These are phyloP conservation scores for Phyllotreta cruciferae DNA, from an alignment of 2,888 invertebrate species.

Conservation along the genomic window DNA sequence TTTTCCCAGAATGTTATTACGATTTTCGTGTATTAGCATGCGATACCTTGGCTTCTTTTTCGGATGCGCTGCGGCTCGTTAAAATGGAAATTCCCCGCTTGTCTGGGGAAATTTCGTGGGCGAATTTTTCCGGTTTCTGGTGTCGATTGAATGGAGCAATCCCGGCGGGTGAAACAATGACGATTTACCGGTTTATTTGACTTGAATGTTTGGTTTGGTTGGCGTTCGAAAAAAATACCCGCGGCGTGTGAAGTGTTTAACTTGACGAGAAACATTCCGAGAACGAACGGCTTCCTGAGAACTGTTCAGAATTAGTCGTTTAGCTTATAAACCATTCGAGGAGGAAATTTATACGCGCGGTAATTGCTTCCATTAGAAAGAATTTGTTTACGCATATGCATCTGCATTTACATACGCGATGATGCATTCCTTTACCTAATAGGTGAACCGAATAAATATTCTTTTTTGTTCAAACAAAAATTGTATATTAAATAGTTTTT, in stretches of 20 bases:
- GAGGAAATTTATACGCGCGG: constrained; percentile 17
- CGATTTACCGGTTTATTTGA: neutral
- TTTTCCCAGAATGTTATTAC: constrained; percentile 28
- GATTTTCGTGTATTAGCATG: constrained; percentile 24
- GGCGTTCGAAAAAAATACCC: constrained; percentile 5
- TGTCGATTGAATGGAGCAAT: neutral
- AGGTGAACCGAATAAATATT: no score
- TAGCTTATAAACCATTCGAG: constrained; percentile 18
- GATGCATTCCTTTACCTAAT: neutral
- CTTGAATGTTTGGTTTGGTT: no score
- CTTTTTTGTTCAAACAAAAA: neutral
- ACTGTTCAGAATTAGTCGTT: constrained; percentile 28
- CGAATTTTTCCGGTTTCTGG: neutral
- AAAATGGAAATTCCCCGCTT: constrained; percentile 5
- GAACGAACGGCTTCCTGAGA: constrained; percentile 22
- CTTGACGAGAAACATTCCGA: constrained; percentile 26
- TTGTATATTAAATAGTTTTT: neutral
- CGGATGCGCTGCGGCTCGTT: neutral
- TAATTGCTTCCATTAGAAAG: constrained; percentile 19
- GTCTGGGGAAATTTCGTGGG: neutral
- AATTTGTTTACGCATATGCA: neutral
- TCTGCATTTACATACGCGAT: neutral
- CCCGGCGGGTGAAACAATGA: neutral
- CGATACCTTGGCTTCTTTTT: neutral
- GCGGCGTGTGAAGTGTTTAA: constrained; percentile 16